A percentile compares a stretch with the other conserved stretches of the same genome.
These are phyloP conservation scores for Cebidichthys violaceus DNA, from an alignment of 2,113 vertebrate species.

Conservation along the genomic window DNA sequence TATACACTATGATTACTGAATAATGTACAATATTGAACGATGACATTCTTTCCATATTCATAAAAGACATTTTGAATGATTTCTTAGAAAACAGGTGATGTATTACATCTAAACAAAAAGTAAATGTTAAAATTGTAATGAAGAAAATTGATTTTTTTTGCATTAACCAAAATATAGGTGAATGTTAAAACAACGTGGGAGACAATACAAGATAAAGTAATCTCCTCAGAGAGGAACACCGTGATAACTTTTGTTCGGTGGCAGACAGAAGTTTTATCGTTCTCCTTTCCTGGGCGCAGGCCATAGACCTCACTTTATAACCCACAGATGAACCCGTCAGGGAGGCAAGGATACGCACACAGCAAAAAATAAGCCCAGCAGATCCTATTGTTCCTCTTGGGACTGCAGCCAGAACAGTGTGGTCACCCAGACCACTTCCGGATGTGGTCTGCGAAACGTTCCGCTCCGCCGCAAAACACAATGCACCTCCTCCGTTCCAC, in stretches of 20 bases:
- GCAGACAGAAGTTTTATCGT: no score
- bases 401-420: slow-evolving; percentile 1
- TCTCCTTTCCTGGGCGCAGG: not conserved
- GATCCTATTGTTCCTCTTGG: not conserved
- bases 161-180: no score
- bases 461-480: not conserved
- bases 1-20: no score
- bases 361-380: not conserved
- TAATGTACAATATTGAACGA: no score
- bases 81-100: no score
- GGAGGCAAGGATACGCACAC: not conserved
- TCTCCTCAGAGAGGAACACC: not conserved
- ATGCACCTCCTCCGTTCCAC: not conserved
- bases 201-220: not conserved
- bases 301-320: not conserved
- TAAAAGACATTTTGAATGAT: no score
- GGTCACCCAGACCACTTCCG: not conserved
- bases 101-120: no score
- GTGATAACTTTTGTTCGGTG: not conserved
- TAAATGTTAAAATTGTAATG: no score
- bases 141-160: no score
- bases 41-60: no score
- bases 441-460: not conserved
- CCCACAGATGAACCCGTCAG: not conserved
- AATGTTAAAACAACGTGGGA: not conserved